These are phyloP conservation scores for Drosophila nebulosa DNA, from an alignment of 1,140 invertebrate species.

Conservation along the genomic window DNA sequence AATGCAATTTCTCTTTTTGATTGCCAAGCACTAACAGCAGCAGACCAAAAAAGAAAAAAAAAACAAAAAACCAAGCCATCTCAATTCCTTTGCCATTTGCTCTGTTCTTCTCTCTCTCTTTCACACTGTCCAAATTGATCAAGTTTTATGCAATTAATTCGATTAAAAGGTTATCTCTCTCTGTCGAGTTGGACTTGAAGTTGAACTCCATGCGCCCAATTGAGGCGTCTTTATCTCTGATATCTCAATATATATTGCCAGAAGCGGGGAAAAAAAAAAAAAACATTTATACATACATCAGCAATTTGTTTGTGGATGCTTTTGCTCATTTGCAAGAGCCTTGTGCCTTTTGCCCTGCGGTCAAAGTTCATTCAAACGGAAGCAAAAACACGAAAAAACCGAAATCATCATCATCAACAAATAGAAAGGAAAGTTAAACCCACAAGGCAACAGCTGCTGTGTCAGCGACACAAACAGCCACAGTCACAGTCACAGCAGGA, in stretches of 20 bases:
- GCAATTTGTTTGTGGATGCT: conserved; percentile 38
- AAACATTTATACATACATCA: conserved; percentile 38
- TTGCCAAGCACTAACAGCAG: background rate
- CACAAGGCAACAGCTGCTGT: conserved; percentile 28
- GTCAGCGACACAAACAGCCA: conserved; percentile 39
- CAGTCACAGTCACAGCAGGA: too few species aligned
- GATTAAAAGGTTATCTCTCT: conserved; percentile 49
- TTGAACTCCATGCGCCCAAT: background rate
- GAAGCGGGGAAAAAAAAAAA: too few species aligned
- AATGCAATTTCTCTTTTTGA: conserved; percentile 41
- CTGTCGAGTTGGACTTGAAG: background rate
- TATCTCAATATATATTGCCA: conserved; percentile 1
- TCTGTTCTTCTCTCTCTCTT: background rate
- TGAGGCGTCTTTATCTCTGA: background rate
- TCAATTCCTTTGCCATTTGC: background rate
- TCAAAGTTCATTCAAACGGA: conserved; percentile 57
- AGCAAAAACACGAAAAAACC: conserved; percentile 5
- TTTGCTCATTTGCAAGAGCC: conserved; percentile 44
- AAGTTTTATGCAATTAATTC: conserved; percentile 66
- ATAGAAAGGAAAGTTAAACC: background rate
- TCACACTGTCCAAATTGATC: background rate
- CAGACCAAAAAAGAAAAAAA: background rate
- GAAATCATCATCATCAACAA: conserved; percentile 7
- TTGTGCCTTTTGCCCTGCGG: conserved; percentile 29
- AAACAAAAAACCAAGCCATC: background rate